phyloP scores from a whole-genome alignment of 2,797 vertebrate genomes.

The Intellagama lesueurii region DNA sequence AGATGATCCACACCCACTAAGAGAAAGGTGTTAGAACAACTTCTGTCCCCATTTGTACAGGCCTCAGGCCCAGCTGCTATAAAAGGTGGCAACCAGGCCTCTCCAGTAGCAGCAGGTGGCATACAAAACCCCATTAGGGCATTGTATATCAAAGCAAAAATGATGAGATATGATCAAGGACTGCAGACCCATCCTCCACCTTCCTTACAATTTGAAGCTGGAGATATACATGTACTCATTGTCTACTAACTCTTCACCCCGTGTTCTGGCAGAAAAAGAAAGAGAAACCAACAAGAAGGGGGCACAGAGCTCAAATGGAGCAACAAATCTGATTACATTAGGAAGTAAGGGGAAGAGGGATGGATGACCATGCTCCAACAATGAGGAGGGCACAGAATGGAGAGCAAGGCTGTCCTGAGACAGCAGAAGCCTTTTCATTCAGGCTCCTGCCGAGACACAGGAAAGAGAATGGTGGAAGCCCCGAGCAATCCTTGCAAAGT shows the following conservation, averaged over 20 bases:
- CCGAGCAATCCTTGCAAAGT: not conserved
- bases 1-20: not conserved
- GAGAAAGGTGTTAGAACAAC: not conserved
- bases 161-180: not conserved
- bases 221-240: conserved; percentile 48
- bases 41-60: not conserved
- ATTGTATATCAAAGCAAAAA: not conserved
- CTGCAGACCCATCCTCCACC: not conserved
- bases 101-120: not conserved
- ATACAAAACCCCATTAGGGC: not conserved
- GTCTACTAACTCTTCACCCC: conserved; percentile 41
- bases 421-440: conserved; percentile 37
- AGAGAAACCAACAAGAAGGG: conserved; percentile 1
- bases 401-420: conserved; percentile 34
- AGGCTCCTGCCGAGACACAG: conserved; percentile 10
- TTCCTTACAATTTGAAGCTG: conserved; percentile 18
- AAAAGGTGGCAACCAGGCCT: not conserved
- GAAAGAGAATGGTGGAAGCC: conserved; percentile 35
- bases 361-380: not conserved
- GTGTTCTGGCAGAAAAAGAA: conserved; percentile 38
- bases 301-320: not conserved
- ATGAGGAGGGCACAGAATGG: conserved; percentile 19
- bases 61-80: not conserved
- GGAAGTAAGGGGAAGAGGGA: not conserved
- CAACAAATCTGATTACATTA: not conserved